These are phyloP conservation scores for Luperina testacea DNA, from an alignment of 2,888 invertebrate genomes.

Conservation along the genomic window DNA sequence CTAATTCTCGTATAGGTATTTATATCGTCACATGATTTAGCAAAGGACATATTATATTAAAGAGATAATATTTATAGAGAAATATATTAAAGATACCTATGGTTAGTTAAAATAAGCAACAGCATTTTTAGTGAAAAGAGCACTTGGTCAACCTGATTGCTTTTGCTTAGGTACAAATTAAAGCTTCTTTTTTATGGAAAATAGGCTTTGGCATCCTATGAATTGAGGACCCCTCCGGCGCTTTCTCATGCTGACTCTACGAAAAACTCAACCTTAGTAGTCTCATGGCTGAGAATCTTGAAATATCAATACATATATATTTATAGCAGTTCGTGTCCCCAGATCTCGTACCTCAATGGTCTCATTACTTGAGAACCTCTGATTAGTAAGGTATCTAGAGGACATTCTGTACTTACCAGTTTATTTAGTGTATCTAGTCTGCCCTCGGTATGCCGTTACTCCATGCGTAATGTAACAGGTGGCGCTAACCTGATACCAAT, in stretches of 20 bases:
- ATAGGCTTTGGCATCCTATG: neutral
- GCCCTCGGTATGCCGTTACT: slow-evolving; percentile 6
- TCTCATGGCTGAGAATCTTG: neutral
- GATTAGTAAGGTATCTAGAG: neutral
- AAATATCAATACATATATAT: neutral
- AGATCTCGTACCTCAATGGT: neutral
- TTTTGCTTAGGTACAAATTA: neutral
- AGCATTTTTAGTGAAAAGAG: neutral
- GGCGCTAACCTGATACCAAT: slow-evolving; percentile 15
- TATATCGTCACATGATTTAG: neutral
- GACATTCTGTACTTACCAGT: neutral
- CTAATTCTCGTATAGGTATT: neutral
- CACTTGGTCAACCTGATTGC: neutral
- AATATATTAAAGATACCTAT: neutral
- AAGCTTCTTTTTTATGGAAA: neutral
- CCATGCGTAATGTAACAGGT: slow-evolving; percentile 28
- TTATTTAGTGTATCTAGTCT: neutral
- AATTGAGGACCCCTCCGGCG: neutral
- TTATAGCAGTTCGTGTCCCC: neutral
- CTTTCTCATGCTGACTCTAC: neutral
- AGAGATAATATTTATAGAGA: neutral
- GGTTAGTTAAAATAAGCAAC: neutral
- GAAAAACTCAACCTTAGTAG: neutral
- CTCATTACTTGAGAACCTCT: neutral
- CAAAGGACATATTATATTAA: neutral